Percentiles rank a stretch among this genome's conserved stretches.
These are phyloP conservation scores for Neoarius graeffei DNA, from an alignment of 2,113 vertebrate species.

Conservation along the genomic window DNA sequence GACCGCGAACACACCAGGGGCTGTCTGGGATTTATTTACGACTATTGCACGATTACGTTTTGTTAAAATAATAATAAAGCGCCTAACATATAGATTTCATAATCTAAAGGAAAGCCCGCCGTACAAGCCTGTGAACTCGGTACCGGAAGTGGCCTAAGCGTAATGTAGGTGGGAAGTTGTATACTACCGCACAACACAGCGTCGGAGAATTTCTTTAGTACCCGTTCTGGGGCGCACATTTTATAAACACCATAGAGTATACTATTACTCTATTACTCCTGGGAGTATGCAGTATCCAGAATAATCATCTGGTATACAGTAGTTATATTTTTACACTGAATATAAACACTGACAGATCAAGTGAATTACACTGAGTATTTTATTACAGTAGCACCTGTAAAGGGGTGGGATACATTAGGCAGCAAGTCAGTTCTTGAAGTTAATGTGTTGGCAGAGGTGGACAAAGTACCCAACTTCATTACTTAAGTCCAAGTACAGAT, in stretches of 20 bases:
- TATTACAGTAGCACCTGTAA: no score
- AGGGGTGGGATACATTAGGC: no score
- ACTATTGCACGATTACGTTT: background rate
- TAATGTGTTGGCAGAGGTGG: no score
- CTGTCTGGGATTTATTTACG: background rate
- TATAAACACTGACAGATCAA: no score
- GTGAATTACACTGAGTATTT: no score
- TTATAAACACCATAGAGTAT: no score
- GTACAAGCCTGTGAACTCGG: constrained; percentile 7
- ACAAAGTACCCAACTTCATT: no score
- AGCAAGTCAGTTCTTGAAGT: no score
- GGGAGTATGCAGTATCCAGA: background rate
- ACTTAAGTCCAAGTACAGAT: no score
- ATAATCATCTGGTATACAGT: background rate
- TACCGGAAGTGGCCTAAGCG: constrained; percentile 22
- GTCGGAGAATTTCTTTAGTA: background rate
- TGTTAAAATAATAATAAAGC: background rate
- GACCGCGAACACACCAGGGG: background rate
- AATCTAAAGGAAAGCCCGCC: constrained; percentile 41
- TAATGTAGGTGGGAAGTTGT: background rate
- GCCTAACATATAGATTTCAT: constrained; percentile 11
- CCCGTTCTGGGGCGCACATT: fast-evolving
- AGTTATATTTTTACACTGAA: background rate
- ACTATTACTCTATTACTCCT: background rate
- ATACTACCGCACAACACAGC: background rate